A percentile compares a stretch with the other conserved stretches of the same genome.
phyloP scores from a whole-genome alignment of 23 tunicate genomes.

The Halocynthia roretzi region DNA sequence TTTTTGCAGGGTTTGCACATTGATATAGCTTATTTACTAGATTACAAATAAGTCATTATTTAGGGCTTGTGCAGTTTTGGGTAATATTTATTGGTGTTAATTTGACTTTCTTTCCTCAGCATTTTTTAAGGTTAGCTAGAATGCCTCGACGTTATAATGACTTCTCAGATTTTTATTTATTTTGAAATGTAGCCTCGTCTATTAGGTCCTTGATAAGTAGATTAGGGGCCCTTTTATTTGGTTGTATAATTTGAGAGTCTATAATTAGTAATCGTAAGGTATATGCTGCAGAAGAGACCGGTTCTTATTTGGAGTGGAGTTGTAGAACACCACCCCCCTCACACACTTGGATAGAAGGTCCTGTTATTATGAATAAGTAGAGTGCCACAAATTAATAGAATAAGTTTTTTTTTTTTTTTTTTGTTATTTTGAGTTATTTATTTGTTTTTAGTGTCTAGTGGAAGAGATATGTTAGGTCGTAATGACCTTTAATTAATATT shows the following conservation, averaged over 20 bases:
- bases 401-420: no score
- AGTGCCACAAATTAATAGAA: no score
- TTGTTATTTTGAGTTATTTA: no score
- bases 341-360: slow-evolving; percentile 1
- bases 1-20: slow-evolving; percentile 13
- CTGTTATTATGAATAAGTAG: slow-evolving; percentile 2
- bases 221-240: not conserved
- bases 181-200: slow-evolving; percentile 13
- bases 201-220: slow-evolving; percentile 1
- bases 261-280: not conserved
- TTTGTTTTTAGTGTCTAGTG: no score
- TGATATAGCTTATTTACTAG: slow-evolving; percentile 13
- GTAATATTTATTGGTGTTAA: slow-evolving; percentile 26
- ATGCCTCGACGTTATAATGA: slow-evolving; percentile 35
- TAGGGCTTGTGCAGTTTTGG: slow-evolving; percentile 10
- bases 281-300: not conserved
- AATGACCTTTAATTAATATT: no score
- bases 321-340: no score
- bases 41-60: not conserved
- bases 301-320: not conserved
- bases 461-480: no score
- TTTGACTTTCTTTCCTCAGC: slow-evolving; percentile 27
- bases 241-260: not conserved
- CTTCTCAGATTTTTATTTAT: not conserved
- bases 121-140: slow-evolving; percentile 27